These are phyloP conservation scores for Gari tellinella DNA, from an alignment of 2,888 invertebrate species.

Conservation along the genomic window DNA sequence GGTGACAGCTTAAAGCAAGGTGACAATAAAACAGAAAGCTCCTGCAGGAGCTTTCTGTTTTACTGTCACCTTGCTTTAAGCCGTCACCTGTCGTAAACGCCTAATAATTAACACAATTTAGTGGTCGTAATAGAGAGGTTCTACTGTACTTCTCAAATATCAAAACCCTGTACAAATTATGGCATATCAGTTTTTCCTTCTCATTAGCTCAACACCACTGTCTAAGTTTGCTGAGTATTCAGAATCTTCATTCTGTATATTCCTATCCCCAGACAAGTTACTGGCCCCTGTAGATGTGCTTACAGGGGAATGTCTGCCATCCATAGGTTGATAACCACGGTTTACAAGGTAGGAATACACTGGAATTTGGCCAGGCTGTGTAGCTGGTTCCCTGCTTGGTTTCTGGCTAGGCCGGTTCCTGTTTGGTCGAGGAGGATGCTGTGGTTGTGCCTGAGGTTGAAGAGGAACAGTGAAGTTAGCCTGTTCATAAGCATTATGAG, in stretches of 20 bases:
- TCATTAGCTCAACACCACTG: constrained; percentile 69
- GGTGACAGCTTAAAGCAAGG: no score
- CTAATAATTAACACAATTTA: no score
- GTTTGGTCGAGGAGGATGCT: constrained; percentile 12
- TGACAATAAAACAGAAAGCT: no score
- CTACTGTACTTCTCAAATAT: no score
- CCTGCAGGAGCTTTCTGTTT: no score
- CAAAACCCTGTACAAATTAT: no score
- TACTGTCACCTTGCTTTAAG: no score
- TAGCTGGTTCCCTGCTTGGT: constrained; percentile 20
- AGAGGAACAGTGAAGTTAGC: constrained; percentile 66
- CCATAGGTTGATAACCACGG: constrained; percentile 73
- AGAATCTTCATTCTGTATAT: constrained; percentile 50
- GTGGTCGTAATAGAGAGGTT: no score
- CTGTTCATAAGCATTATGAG: constrained; percentile 40
- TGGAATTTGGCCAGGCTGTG: constrained; percentile 50
- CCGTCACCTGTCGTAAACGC: no score
- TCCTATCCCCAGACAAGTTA: constrained; percentile 55
- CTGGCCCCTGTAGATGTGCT: constrained; percentile 62
- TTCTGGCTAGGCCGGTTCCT: constrained; percentile 17
- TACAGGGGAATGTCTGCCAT: constrained; percentile 59
- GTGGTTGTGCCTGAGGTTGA: constrained; percentile 14
- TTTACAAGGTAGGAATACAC: constrained; percentile 77
- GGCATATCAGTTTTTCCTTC: constrained; percentile 40
- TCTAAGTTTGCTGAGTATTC: constrained; percentile 62